Base-by-base conservation (phyloP, 2,797 vertebrate genomes). In the Acanthiza pusilla region DNA sequence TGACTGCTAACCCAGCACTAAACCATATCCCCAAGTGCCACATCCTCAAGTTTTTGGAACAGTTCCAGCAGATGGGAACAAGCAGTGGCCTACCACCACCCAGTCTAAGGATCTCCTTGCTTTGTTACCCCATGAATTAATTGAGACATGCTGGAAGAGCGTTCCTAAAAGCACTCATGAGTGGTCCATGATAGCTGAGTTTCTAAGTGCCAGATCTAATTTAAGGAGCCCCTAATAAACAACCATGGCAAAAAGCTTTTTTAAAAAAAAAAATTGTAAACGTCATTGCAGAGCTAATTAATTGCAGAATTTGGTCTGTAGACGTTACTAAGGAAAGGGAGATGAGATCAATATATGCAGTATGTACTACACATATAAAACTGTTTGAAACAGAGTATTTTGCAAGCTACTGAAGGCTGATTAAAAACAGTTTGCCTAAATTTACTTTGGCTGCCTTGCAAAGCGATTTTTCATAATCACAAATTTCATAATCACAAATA, bases 371-470 rank as follows among this genome's bases (percentile, higher is more conserved):
- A 7, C n/a, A 32, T 25, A 50, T 17, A 50, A 65, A 89, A 45
- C 11, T 17, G 27, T 50, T 85, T 68, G 78, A 91, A 93, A 53
- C 27, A 26, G 36, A 23, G n/a, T 23, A 32, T 58, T 32, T 48
- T 87, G 34, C 67, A 76, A 78, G 73, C 65, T 89, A 54, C 71
- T 81, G 83, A 83, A 86, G 30, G 60, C 62, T 68, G 70, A 58
- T 77, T 88, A 81, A 93, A 93, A 85, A 5, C 88, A 68, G 22
- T 80, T 80, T 82, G 55, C 43, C 60, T 72, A 42, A 42, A 94
- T 81, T 88, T 91, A 67, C 47, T 93, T 93, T 88, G 79, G 57
- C 85, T 93, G 40, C 40, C 51, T 88, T 55, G 54, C 61, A 91
- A 91, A 86, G 71, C 82, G 23, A 55, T 66, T 86, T 90, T 70